Percentiles rank a stretch among this genome's conserved stretches.
Conservation (phyloP, 2,888 invertebrate genomes). For the Andrena bucephala region DNA sequence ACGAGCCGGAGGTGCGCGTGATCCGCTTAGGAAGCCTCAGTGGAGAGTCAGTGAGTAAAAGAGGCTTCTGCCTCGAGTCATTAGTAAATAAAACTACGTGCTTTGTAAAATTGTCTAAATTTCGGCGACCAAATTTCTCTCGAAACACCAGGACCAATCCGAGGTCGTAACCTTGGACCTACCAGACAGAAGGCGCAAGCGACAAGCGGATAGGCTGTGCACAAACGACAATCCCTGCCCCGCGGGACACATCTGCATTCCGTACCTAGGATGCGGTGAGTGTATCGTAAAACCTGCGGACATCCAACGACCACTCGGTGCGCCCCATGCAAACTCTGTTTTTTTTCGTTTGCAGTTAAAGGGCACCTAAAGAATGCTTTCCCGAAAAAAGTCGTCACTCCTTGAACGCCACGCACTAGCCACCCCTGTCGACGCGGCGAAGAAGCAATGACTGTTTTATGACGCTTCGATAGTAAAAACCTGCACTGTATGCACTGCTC, state of each 20-base stretch:
- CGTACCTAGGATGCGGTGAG: conserved; percentile 61
- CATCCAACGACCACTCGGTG: not conserved
- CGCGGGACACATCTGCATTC: conserved; percentile 57
- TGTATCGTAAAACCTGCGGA: conserved; percentile 3
- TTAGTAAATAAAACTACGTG: conserved; percentile 5
- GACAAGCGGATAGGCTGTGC: conserved; percentile 63
- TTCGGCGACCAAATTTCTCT: conserved; percentile 1
- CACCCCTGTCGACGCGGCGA: not conserved
- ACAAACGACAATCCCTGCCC: conserved; percentile 64
- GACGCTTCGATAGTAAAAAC: conserved; percentile 10
- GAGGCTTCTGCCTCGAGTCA: conserved; percentile 18
- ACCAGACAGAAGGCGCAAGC: conserved; percentile 63
- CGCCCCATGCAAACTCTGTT: not conserved
- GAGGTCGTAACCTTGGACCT: conserved; percentile 72
- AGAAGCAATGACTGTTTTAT: not conserved
- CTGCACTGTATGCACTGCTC: conserved; percentile 14
- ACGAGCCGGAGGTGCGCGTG: conserved; percentile 71
- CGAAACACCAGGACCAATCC: conserved; percentile 57
- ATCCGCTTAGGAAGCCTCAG: conserved; percentile 66
- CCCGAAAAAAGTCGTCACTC: not conserved
- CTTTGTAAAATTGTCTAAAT: not conserved
- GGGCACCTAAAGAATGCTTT: conserved; percentile 30
- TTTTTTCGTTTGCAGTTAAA: conserved; percentile 43
- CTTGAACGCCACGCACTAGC: not conserved
- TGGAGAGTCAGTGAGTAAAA: conserved; percentile 63